Base-by-base conservation (phyloP, 2,797 vertebrate genomes). In the Cottoperca gobio region DNA sequence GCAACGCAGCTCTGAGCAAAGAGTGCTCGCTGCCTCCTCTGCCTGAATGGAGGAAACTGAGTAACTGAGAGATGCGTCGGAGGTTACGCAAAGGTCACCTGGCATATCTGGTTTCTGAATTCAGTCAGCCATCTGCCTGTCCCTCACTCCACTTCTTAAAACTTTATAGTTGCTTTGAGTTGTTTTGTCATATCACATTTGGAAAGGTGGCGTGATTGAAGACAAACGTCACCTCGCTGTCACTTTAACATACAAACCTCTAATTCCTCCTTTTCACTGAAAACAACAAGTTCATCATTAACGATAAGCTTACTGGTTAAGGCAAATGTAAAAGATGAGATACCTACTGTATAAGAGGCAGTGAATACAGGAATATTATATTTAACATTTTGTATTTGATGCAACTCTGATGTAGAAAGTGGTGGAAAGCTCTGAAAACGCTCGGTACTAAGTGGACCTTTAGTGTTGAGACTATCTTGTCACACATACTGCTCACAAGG, bases 41-140 rank as follows among this genome's bases (percentile, higher is more conserved):
- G 79, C 68, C 78, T 78, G 84, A 86, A 85, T 58, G 71, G 50
- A 78, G 70, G 23, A 72, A 81, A 76, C 74, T 79, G 82, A 86
- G 45, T 79, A 81, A 86, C 87, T 50, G 66, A 70, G 82, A 83
- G 81, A 83, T 72, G 74, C 28, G 24, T 50, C 28, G 35, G 66
- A 70, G 89, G 88, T 91, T 73, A 81, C 14, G 2, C 72, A 90
- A 88, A 91, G 90, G 90, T 89, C 78, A 70, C 31, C 53, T 23
- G 52, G 55, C 53, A 28, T 70, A 69, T 84, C 67, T 76, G 75
- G 81, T 83, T 82, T 75, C 79, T 80, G 71, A 70, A 57, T 82
- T 79, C 74, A 73, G 72, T 85, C 77, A 50, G 65, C 78, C 73
- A 81, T 83, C 82, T 81, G 81, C 33, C 74, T 50, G 39, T 60